Percentiles rank a stretch among this genome's conserved stretches.
These are phyloP conservation scores for Sarcophaga bullata DNA, from an alignment of 1,140 invertebrate species.

Conservation along the genomic window DNA sequence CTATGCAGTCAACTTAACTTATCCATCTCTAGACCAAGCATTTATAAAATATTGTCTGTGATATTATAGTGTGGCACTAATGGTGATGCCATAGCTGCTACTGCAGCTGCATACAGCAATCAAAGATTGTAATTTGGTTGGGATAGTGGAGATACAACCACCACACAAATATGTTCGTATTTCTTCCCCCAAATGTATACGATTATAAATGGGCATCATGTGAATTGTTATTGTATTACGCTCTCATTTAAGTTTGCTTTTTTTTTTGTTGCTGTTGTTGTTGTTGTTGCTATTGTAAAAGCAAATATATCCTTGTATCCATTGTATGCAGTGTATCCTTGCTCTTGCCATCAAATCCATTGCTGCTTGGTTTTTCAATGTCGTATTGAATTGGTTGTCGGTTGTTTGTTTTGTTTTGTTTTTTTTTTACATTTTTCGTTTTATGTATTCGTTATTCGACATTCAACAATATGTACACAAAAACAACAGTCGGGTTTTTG, in stretches of 20 bases:
- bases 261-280: not conserved
- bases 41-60: slow-evolving; percentile 48
- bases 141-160: too few relatives aligned
- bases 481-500: slow-evolving; percentile 14
- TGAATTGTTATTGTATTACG: slow-evolving; percentile 10
- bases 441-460: too few relatives aligned
- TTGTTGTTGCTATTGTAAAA: not conserved
- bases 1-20: slow-evolving; percentile 23
- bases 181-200: not conserved
- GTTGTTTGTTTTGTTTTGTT: not conserved
- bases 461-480: slow-evolving; percentile 47
- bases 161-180: not conserved
- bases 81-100: slow-evolving; percentile 40
- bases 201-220: slow-evolving; percentile 14
- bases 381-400: slow-evolving; percentile 60
- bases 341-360: slow-evolving; percentile 48
- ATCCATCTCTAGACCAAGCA: not conserved
- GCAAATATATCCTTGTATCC: slow-evolving; percentile 18
- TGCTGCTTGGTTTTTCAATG: slow-evolving; percentile 57
- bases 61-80: too few relatives aligned
- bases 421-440: not conserved
- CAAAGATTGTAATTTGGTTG: slow-evolving; percentile 1
- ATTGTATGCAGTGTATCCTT: slow-evolving; percentile 44
- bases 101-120: not conserved
- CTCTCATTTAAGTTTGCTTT: not conserved